Base-by-base conservation (phyloP, 1,140 invertebrate genomes). In the Agraylea sexmaculata region DNA sequence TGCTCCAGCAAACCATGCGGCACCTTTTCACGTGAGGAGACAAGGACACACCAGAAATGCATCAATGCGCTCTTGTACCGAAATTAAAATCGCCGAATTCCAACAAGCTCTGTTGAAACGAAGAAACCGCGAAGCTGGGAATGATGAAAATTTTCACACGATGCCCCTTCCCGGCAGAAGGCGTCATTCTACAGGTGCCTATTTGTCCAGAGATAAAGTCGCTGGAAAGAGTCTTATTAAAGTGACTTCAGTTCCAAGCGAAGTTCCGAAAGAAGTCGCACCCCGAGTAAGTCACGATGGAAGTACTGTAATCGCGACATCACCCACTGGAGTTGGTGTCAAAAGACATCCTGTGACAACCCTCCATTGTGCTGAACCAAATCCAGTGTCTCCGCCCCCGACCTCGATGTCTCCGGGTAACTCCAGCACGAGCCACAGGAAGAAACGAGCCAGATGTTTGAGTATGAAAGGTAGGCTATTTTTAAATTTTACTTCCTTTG, bases 121-220 rank as follows among this genome's bases (percentile, higher is more conserved):
- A 29, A 42, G 39, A 22, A 32, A 17, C 17, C 43, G 31, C 8
- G 35, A 45, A 28, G 34, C 13, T 11, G 27, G 30, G 12, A 36
- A 32, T 15, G 43, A 68, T 39, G 65, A 66, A 46, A 54, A 64
- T 4, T 68, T 66, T 42, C 64, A 66, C 44, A 68, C 65, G 16
- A 64, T 68, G 27, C 65, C 65, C 1, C 50, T 65, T n/a, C 35
- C 47, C 3, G 59, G 60, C 1, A 52, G 63, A 2, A 49, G 68
- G 21, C 53, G 68, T 12, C 68, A 70, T 44, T 69, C 66, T 6
- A 66, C 69, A 4, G 66, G 68, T 2, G 65, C 66, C 2, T 70
- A 67, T 47, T 47, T 70, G 29, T 50, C 59, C 1, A 62, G 60
- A 4, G 65, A 58, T 4, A 58, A 47, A 19, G 30, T 25, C 2